Conservation (phyloP, 2,888 invertebrate species). For the Patella caerulea region DNA sequence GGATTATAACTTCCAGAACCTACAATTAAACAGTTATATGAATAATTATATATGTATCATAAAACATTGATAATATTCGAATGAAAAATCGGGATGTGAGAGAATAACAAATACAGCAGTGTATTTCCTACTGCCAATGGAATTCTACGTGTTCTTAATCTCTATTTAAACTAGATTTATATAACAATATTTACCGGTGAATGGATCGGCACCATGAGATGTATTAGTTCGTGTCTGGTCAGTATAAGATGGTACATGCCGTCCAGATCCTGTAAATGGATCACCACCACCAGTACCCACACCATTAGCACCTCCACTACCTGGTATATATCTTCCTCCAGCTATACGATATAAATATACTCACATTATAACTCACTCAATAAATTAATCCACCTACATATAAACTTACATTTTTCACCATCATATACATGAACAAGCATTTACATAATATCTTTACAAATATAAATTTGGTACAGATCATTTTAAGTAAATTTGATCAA, state of each 20-base stretch:
- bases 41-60: too few relatives aligned
- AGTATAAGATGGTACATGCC: conserved; percentile 50
- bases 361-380: neutral
- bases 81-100: too few relatives aligned
- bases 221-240: conserved; percentile 21
- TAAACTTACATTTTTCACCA: neutral
- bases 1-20: conserved; percentile 42
- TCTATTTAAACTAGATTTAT: too few relatives aligned
- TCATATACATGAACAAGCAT: neutral
- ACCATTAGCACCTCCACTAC: conserved; percentile 37
- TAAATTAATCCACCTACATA: neutral
- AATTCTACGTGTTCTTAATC: too few relatives aligned
- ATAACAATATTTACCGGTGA: conserved; percentile 42
- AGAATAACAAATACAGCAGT: too few relatives aligned
- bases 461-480: too few relatives aligned
- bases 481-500: too few relatives aligned
- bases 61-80: too few relatives aligned
- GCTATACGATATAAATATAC: conserved; percentile 63
- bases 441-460: neutral
- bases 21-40: neutral
- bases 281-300: conserved; percentile 62
- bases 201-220: conserved; percentile 48
- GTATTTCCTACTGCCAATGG: too few relatives aligned
- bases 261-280: conserved; percentile 73
- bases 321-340: conserved; percentile 80